Conservation (phyloP, 2,888 invertebrate species). For the Didymodactylos carnosus region DNA sequence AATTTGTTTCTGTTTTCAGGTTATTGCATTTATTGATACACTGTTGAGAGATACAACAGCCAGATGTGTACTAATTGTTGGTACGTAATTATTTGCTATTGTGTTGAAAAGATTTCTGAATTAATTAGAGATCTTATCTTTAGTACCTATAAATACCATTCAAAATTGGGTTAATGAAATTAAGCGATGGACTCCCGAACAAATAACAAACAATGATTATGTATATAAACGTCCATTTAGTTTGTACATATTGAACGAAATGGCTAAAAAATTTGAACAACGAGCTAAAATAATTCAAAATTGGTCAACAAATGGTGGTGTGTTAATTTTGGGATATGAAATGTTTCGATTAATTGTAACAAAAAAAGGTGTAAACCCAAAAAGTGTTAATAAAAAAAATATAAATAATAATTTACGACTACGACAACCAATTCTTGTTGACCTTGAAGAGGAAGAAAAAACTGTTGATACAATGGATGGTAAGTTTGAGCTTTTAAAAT, state of each 20-base stretch:
- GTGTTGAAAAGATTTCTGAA: too few species aligned
- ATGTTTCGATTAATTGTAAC: conserved; percentile 53
- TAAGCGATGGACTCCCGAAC: conserved; percentile 75
- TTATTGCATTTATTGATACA: conserved; percentile 84
- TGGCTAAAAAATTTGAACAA: conserved; percentile 68
- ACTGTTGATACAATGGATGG: neutral
- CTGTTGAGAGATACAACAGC: conserved; percentile 71
- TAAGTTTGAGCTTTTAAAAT: neutral
- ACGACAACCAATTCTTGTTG: conserved; percentile 20
- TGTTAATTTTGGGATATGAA: conserved; percentile 79
- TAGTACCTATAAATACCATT: conserved; percentile 92
- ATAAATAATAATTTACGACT: neutral
- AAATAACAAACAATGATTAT: conserved; percentile 23
- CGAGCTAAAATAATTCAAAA: conserved; percentile 43
- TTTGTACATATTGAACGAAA: conserved; percentile 73
- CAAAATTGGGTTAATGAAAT: conserved; percentile 95
- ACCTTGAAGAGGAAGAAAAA: conserved; percentile 20
- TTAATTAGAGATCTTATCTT: too few species aligned
- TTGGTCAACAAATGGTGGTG: conserved; percentile 24
- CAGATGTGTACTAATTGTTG: conserved; percentile 51
- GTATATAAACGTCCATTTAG: conserved; percentile 50
- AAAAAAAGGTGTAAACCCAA: neutral
- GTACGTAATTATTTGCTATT: too few species aligned
- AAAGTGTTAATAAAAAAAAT: neutral
- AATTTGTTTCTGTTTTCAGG: conserved; percentile 25